Evolutionary conservation across 2,888 invertebrate species (phyloP), one percentile per base, ranked within the genome.

Genomic region (Pollenia angustigena): DNA sequence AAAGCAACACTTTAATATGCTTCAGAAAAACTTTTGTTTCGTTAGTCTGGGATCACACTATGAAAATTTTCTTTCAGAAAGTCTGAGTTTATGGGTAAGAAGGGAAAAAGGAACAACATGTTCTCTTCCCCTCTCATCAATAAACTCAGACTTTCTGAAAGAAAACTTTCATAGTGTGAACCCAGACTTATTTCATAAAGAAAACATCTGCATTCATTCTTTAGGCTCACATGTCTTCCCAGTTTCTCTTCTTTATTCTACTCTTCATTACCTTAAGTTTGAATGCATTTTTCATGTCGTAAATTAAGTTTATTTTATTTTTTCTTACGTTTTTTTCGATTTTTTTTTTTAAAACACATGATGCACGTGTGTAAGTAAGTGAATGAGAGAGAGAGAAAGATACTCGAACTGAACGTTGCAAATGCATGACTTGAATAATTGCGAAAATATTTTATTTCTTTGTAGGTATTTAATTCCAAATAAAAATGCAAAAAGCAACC

Each of bases 351-450:
- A 6, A 52, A 64, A 52, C 18, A 78, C 18, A 40, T 23, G 54
- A 32, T 76, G 76, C 60, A 71, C 50, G 68, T 80, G 60, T 71
- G 18, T 42, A 18, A 4, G 50, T 32, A 9, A 46, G 46, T 16
- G 42, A 23, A 7, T 44, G 16, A 11, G 4, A 40, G 11, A 16
- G 10, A 18, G 42, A 42, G 10, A 18, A 18, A 42, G 23, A 50
- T 18, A 69, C 12, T 60, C 14, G 48, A 40, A 44, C n/a, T 10
- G 18, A 50, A 48, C 69, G 42, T 23, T 48, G 66, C 42, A 32
- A 14, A 69, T 60, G 68, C 81, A 68, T 82, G 81, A 82, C 81
- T 82, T 58, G 81, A 82, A 82, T 82, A 82, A 75, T 82, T 75
- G 81, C 52, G 16, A 68, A 82, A 82, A 75, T 75, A 75, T 60